Base-by-base conservation (phyloP, 2,113 vertebrate species). In the Corythoichthys haematopterus region DNA sequence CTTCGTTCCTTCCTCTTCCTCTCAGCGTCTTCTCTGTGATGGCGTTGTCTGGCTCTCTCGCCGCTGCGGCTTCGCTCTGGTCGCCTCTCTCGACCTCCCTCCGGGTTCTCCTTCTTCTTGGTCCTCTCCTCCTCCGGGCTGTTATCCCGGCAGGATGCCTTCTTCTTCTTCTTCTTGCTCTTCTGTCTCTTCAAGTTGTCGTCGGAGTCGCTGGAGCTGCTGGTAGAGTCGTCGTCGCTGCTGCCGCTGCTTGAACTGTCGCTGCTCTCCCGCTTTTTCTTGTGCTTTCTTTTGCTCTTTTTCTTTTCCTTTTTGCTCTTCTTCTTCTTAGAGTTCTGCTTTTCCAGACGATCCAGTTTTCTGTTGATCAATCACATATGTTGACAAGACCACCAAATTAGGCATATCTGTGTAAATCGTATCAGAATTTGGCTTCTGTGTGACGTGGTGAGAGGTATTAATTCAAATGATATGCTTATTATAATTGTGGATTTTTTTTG, bases 291-390 rank as follows among this genome's bases (percentile, higher is more conserved):
- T 78, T 83, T 91, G 90, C 93, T 97, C 76, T 75, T 75, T 47
- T 88, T 92, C 85, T 93, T 89, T 74, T 92, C 94, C 75, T 94
- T 94, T 74, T 95, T 96, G 58, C 93, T 91, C 85, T 92, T 89
- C 85, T 93, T 96, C 75, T 94, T 94, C 81, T 95, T 88, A 43
- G 93, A 82, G 80, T 94, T 94, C 74, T 95, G 91, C 87, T 98
- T 97, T 70, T 98, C 96, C 40, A 98, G 91, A 58, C 93, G 95
- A 84, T 98, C 97, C 33, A 99, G 90, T 88, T 99, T 99, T 89
- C 97, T 98, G 65, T 50, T 55, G 11, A 46, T 45, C 12, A 46
- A 11, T 62, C 20, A 28, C 38, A 33, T 5, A 11, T 33, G 43
- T 46, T 62, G 58, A 61, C 7, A 33, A 6, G 2, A 62, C 20